These are phyloP conservation scores for Drosophila pruinosa DNA, from an alignment of 1,140 invertebrate species.

Conservation along the genomic window DNA sequence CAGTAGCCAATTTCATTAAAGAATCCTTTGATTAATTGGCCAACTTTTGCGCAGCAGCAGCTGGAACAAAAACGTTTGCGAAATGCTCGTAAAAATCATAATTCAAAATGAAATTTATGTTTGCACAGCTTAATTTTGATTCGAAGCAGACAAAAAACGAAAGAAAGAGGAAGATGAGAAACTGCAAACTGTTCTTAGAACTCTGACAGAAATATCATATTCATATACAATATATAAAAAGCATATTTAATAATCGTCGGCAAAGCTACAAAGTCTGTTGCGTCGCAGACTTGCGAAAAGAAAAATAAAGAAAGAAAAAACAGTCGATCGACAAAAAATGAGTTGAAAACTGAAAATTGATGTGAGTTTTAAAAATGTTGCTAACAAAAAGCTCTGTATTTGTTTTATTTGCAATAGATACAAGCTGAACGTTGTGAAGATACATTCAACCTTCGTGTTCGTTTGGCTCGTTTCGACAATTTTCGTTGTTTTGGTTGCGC, in stretches of 20 bases:
- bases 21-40: conserved; percentile 60
- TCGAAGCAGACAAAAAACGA: background rate
- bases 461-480: conserved; percentile 63
- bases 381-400: conserved; percentile 26
- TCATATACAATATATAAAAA: conserved; percentile 4
- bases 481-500: conserved; percentile 69
- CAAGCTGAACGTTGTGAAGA: conserved; percentile 58
- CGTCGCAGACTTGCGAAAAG: conserved; percentile 33
- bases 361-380: conserved; percentile 17
- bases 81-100: conserved; percentile 54
- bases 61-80: conserved; percentile 30
- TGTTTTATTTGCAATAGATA: conserved; percentile 72
- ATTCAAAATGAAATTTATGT: conserved; percentile 48
- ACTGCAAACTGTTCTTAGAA: conserved; percentile 32
- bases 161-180: background rate
- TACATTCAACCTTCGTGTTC: conserved; percentile 75
- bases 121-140: conserved; percentile 51
- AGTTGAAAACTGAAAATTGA: conserved; percentile 18
- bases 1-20: conserved; percentile 41
- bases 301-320: conserved; percentile 2
- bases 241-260: conserved; percentile 32
- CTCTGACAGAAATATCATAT: background rate
- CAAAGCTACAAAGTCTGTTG: conserved; percentile 30
- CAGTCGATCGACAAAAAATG: conserved; percentile 19
- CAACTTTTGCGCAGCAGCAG: conserved; percentile 20